Evolutionary conservation across 35 echinoderm and acorn worm genomes (phyloP), one percentile per base, ranked within the genome.

Genomic region (Stichopus chloronotus): DNA sequence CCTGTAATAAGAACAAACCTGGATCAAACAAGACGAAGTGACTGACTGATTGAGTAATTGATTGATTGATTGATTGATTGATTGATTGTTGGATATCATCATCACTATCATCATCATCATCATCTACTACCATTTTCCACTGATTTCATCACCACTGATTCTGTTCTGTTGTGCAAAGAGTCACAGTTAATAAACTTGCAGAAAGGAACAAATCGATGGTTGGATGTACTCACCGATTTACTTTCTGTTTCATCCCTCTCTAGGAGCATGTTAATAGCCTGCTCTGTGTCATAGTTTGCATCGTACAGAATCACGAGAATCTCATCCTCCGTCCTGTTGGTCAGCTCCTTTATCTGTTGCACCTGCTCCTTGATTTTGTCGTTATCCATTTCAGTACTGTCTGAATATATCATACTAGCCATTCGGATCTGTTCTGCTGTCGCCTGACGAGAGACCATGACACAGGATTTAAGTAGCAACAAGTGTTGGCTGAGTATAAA

Each of bases 271-370:
- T 95, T 94, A 86, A 99, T 99, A 24, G 97, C 97, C 30, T 94
- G 93, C 92, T 95, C 97, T 94, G 97, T 93, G 78, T 99, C 92
- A 53, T 99, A 94, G 72, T 99, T 93, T 83, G 93, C 90, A 86
- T 99, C 97, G 55, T 96, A 92, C 16, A 99, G 92, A 61, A 95
- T 95, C 56, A 96, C 92, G 92, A 96, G 90, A 22, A 99, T 92
- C 58, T 96, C 97, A 95, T 99, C 95, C 76, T 96, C 95, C 13
- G 91, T 93, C 78, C 94, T 96, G 61, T 94, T 92, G 56, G 95
- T 96, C 22, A 99, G 69, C 72, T 96, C 97, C 65, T 94, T 92
- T 11, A 99, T 90, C 97, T 99, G 94, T 81, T 84, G 61, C 16
- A 94, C 76, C 20, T 94, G 58, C 53, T 63, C 65, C 52, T 81